A percentile compares a stretch with the other conserved stretches of the same genome.
These are phyloP conservation scores for Hormiphora californensis DNA, from an alignment of 37 sponge, comb jelly and placozoan species.

Conservation along the genomic window DNA sequence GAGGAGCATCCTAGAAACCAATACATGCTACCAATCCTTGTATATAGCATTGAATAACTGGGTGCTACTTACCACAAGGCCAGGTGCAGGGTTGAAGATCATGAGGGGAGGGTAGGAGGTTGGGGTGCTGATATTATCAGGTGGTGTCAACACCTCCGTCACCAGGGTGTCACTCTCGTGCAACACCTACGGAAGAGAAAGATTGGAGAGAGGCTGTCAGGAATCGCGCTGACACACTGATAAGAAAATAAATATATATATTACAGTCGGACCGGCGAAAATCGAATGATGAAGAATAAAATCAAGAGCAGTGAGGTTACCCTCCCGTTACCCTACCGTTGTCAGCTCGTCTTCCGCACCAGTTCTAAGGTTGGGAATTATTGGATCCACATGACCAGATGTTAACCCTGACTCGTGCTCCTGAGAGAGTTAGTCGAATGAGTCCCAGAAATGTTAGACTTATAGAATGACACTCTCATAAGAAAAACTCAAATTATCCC, in stretches of 20 bases:
- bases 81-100: slow-evolving; percentile 50
- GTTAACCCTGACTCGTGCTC: slow-evolving; percentile 16
- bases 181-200: too few species aligned
- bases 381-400: neutral
- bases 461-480: too few species aligned
- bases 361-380: neutral
- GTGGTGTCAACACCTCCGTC: slow-evolving; percentile 9
- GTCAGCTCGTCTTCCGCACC: slow-evolving; percentile 46
- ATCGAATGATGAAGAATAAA: too few species aligned
- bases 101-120: slow-evolving; percentile 43
- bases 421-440: neutral
- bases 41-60: neutral
- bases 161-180: slow-evolving; percentile 17
- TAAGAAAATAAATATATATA: too few species aligned
- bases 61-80: neutral
- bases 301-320: too few species aligned
- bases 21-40: neutral
- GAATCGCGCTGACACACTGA: too few species aligned
- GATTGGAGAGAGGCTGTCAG: too few species aligned
- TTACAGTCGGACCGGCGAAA: too few species aligned
- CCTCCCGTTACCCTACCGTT: too few species aligned
- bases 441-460: too few species aligned
- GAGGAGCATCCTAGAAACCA: neutral
- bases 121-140: slow-evolving; percentile 2
- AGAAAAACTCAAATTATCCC: too few species aligned